Evolutionary conservation across 64 coral and sea anemone species (phyloP).

Genomic region (Montipora capricornis): DNA sequence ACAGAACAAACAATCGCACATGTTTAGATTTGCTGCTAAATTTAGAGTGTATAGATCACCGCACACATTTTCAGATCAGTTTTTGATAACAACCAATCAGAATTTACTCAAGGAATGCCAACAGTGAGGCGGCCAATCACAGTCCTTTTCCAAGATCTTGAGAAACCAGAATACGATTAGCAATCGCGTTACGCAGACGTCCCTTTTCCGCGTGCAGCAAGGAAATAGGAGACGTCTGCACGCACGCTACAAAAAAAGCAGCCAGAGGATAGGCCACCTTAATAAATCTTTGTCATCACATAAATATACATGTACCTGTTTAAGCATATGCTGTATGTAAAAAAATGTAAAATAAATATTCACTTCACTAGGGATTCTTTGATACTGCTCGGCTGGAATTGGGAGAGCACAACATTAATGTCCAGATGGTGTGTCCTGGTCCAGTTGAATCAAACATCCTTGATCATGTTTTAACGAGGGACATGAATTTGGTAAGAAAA

Average conservation of each 20-base stretch:
- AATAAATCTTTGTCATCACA: no score
- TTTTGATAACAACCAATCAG: background rate
- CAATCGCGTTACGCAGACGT: background rate
- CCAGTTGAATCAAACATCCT: slow-evolving; percentile 78
- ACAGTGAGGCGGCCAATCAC: background rate
- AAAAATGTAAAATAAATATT: background rate
- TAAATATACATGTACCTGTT: no score
- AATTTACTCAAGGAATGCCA: background rate
- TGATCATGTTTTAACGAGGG: slow-evolving; percentile 58
- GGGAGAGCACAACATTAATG: slow-evolving; percentile 65
- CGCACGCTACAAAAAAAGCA: background rate
- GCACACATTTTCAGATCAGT: no score
- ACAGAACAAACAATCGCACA: no score
- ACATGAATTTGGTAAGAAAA: slow-evolving; percentile 40
- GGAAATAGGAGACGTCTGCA: background rate
- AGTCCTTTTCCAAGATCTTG: background rate
- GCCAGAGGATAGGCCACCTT: no score
- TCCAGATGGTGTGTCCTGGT: slow-evolving; percentile 65
- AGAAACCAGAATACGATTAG: background rate
- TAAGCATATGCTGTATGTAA: no score
- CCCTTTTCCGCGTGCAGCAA: background rate
- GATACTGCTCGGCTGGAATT: slow-evolving; percentile 79
- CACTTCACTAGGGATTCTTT: slow-evolving; percentile 72
- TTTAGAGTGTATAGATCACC: no score
- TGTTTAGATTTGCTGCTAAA: no score